phyloP scores from a whole-genome alignment of 2,797 vertebrate species.

The Anniella stebbinsi region DNA sequence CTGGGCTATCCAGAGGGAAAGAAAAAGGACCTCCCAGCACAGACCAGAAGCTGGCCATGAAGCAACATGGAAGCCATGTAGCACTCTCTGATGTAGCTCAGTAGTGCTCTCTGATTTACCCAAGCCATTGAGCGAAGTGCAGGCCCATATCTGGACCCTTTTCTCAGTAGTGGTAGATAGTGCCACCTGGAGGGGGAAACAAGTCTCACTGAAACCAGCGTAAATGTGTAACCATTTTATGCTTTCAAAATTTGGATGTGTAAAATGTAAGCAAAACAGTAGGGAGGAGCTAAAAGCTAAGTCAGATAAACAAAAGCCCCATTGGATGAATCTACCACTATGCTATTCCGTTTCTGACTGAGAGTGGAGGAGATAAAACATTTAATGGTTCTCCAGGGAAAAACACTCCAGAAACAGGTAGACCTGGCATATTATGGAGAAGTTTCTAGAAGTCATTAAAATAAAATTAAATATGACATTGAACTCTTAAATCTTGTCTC shows the following conservation, averaged over 20 bases:
- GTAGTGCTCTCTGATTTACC: background rate
- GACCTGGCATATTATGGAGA: background rate
- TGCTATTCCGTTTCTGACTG: background rate
- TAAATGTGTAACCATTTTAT: background rate
- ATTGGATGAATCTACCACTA: background rate
- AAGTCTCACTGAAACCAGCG: background rate
- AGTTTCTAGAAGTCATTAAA: background rate
- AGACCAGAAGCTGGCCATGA: background rate
- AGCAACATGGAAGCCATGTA: background rate
- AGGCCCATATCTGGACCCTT: background rate
- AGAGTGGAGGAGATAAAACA: background rate
- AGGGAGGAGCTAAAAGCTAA: background rate
- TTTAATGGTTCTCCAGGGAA: background rate
- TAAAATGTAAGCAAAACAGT: background rate
- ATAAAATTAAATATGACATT: conserved; percentile 14
- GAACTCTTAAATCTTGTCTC: conserved; percentile 23
- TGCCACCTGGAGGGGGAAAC: background rate
- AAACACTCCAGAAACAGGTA: background rate
- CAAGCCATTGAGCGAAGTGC: background rate
- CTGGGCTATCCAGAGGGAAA: background rate
- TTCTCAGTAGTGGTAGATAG: background rate
- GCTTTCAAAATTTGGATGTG: background rate
- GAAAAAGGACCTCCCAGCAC: no score
- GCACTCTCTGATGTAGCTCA: background rate
- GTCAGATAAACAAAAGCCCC: background rate